A percentile compares a stretch with the other conserved stretches of the same genome.
Conservation (phyloP, 2,888 invertebrate genomes). For the Augochlorella aurata region DNA sequence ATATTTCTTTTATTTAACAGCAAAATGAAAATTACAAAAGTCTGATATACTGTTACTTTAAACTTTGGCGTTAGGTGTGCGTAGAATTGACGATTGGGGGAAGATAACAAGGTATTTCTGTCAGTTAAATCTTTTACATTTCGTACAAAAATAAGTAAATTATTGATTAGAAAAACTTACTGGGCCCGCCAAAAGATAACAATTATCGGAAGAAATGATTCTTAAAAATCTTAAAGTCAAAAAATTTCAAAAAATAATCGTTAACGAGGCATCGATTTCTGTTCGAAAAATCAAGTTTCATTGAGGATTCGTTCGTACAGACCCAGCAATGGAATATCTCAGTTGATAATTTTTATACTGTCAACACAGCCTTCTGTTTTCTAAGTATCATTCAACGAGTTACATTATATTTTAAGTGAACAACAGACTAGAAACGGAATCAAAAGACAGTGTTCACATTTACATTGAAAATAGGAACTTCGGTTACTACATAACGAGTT, state of each 20-base stretch:
- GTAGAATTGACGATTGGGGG: constrained; percentile 31
- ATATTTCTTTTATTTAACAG: constrained; percentile 74
- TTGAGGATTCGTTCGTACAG: constrained; percentile 22
- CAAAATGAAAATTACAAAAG: constrained; percentile 74
- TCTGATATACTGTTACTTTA: constrained; percentile 59
- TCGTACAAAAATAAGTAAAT: constrained; percentile 50
- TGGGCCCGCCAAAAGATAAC: constrained; percentile 12
- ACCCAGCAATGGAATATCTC: constrained; percentile 30
- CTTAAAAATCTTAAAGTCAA: background rate
- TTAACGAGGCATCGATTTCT: constrained; percentile 12
- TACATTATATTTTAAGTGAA: constrained; percentile 25
- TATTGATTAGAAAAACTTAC: constrained; percentile 49
- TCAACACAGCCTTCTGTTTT: constrained; percentile 62
- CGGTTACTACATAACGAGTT: constrained; percentile 7
- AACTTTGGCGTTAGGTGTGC: constrained; percentile 48
- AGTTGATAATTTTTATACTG: constrained; percentile 57
- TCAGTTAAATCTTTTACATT: constrained; percentile 19
- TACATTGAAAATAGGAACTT: constrained; percentile 44
- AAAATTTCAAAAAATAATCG: constrained; percentile 21
- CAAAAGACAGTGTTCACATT: constrained; percentile 10
- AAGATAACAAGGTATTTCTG: constrained; percentile 16
- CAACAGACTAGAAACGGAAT: constrained; percentile 52
- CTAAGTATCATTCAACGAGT: constrained; percentile 34
- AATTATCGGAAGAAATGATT: constrained; percentile 13
- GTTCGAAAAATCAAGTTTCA: background rate